A percentile compares a stretch with the other conserved stretches of the same genome.
Evolutionary conservation across 2,888 invertebrate species (phyloP).

Genomic region (Hypolimnas misippus): DNA sequence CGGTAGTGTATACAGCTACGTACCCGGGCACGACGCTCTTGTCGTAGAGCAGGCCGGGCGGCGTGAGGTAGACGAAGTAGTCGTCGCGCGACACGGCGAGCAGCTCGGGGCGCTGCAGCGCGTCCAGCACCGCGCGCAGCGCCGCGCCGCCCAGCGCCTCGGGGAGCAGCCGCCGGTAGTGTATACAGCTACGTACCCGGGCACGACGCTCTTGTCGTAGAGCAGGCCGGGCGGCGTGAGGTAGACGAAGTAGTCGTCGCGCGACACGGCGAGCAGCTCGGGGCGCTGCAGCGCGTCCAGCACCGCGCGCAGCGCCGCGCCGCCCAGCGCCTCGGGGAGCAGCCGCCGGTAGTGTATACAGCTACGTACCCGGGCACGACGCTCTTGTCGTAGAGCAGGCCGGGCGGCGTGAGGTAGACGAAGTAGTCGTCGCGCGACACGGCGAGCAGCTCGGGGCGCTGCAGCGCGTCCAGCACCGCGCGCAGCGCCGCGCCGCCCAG

Average conservation of each 20-base stretch:
- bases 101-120: no score
- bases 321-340: no score
- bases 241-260: conserved; percentile 83
- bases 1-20: conserved; percentile 7
- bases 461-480: conserved; percentile 85
- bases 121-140: no score
- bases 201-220: conserved; percentile 90
- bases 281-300: conserved; percentile 85
- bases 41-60: conserved; percentile 96
- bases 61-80: conserved; percentile 86
- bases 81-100: conserved; percentile 89
- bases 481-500: no score
- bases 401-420: no score
- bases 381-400: no score
- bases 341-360: no score
- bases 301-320: conserved; percentile 85
- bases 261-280: conserved; percentile 88
- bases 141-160: background rate
- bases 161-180: background rate
- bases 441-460: conserved; percentile 86
- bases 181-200: conserved; percentile 56
- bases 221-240: conserved; percentile 95
- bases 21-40: conserved; percentile 85
- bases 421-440: no score
- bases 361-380: no score